phyloP scores from a whole-genome alignment of 1,140 invertebrate species.

The Dolichoris vasculosae region DNA sequence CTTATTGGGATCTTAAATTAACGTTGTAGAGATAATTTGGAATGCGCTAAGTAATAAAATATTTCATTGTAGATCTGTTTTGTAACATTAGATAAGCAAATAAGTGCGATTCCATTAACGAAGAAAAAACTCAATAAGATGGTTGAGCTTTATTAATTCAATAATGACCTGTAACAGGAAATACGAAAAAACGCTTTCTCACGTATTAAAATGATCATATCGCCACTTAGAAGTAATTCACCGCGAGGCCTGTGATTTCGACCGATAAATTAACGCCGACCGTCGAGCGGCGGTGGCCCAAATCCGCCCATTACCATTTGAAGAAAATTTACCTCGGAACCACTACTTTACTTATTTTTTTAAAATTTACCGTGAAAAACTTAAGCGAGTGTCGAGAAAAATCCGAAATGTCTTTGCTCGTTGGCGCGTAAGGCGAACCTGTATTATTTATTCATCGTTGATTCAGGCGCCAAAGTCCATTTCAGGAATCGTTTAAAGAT shows the following conservation, averaged over 20 bases:
- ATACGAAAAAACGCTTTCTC: slow-evolving; percentile 52
- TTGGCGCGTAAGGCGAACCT: background rate
- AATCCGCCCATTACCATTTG: slow-evolving; percentile 54
- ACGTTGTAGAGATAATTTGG: background rate
- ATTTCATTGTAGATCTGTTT: slow-evolving; percentile 1
- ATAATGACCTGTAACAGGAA: slow-evolving; percentile 43
- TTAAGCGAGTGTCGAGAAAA: slow-evolving; percentile 53
- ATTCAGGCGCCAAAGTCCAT: too few species aligned
- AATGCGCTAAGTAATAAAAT: background rate
- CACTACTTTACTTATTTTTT: slow-evolving; percentile 63
- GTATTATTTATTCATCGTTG: slow-evolving; percentile 12
- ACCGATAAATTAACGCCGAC: slow-evolving; percentile 63
- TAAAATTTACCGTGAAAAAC: slow-evolving; percentile 62
- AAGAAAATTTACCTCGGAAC: slow-evolving; percentile 50
- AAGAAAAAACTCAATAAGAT: background rate
- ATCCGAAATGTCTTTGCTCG: background rate
- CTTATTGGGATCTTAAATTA: background rate
- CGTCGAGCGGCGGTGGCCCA: slow-evolving; percentile 37
- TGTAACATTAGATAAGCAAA: slow-evolving; percentile 27
- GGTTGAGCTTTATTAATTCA: slow-evolving; percentile 45
- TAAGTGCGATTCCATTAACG: background rate
- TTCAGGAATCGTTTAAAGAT: background rate
- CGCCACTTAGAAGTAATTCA: slow-evolving; percentile 53
- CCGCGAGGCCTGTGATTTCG: slow-evolving; percentile 61
- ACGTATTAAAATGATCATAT: slow-evolving; percentile 54